These are phyloP conservation scores for Atherinosoma microstoma DNA, from an alignment of 2,797 vertebrate genomes.

Conservation along the genomic window DNA sequence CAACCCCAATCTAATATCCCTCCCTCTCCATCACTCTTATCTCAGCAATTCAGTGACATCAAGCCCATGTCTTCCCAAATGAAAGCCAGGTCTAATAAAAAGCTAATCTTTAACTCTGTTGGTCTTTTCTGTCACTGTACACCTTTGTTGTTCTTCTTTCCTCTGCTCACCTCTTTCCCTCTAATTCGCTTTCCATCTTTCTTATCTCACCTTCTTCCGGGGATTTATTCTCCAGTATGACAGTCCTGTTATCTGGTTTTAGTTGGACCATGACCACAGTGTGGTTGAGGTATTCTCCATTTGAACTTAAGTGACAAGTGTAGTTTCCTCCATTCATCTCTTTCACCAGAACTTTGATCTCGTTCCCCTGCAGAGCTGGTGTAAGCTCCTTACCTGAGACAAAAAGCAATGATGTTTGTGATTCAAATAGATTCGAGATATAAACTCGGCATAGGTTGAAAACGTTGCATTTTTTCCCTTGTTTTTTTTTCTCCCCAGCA, in stretches of 20 bases:
- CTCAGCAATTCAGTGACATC: slow-evolving; percentile 13
- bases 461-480: not conserved
- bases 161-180: not conserved
- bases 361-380: slow-evolving; percentile 63
- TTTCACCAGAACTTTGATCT: slow-evolving; percentile 61
- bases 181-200: not conserved
- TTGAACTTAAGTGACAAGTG: slow-evolving; percentile 73
- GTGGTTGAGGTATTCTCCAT: slow-evolving; percentile 78
- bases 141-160: not conserved
- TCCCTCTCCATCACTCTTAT: slow-evolving; percentile 27
- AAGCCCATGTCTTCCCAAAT: not conserved
- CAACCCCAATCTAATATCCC: not conserved
- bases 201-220: slow-evolving; percentile 49
- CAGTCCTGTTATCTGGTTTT: slow-evolving; percentile 51
- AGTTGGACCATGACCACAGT: slow-evolving; percentile 77
- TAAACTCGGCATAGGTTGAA: too few species aligned
- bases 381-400: slow-evolving; percentile 39
- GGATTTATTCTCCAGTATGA: slow-evolving; percentile 61
- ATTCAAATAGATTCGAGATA: not conserved
- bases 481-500: not conserved
- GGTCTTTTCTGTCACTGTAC: slow-evolving; percentile 21
- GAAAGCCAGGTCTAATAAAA: slow-evolving; percentile 20
- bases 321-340: slow-evolving; percentile 80
- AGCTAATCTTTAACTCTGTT: slow-evolving; percentile 22
- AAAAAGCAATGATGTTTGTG: not conserved